Conservation (phyloP, 1,140 invertebrate species). For the Drosophila serrata region DNA sequence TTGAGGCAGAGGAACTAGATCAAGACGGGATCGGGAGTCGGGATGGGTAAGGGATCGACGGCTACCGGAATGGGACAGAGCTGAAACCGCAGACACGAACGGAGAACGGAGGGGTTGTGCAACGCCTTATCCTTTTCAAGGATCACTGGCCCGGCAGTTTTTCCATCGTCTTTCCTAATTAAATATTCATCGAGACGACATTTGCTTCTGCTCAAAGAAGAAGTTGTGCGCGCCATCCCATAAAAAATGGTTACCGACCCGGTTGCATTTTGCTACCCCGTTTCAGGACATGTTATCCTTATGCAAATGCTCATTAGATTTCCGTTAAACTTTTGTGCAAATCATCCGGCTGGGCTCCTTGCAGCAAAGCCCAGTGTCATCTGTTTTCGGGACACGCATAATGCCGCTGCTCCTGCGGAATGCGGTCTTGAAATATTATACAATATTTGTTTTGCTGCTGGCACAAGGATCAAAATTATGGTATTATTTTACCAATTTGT, state of each 20-base stretch:
- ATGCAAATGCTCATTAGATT: constrained; percentile 73
- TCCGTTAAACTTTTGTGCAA: constrained; percentile 81
- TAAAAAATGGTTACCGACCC: constrained; percentile 47
- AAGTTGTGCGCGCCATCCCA: constrained; percentile 7
- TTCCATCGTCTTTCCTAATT: constrained; percentile 58
- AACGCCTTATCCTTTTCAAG: constrained; percentile 55
- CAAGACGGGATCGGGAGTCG: constrained; percentile 48
- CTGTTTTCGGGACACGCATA: constrained; percentile 53
- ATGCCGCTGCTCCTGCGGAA: constrained; percentile 11
- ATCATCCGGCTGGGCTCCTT: constrained; percentile 47
- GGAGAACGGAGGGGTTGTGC: constrained; percentile 54
- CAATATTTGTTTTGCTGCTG: constrained; percentile 74
- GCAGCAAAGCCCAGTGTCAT: constrained; percentile 39
- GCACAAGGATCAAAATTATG: constrained; percentile 73
- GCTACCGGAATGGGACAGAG: constrained; percentile 39
- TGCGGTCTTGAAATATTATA: constrained; percentile 67
- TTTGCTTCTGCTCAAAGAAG: constrained; percentile 53
- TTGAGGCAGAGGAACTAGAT: constrained; percentile 66
- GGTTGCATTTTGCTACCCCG: constrained; percentile 61
- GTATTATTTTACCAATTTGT: constrained; percentile 81
- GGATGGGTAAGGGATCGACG: constrained; percentile 12
- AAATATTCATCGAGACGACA: constrained; percentile 80
- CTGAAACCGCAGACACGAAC: constrained; percentile 61
- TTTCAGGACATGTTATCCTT: constrained; percentile 43
- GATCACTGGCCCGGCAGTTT: constrained; percentile 49